These are phyloP conservation scores for Cepaea nemoralis DNA, from an alignment of 1,140 invertebrate genomes.

Conservation along the genomic window DNA sequence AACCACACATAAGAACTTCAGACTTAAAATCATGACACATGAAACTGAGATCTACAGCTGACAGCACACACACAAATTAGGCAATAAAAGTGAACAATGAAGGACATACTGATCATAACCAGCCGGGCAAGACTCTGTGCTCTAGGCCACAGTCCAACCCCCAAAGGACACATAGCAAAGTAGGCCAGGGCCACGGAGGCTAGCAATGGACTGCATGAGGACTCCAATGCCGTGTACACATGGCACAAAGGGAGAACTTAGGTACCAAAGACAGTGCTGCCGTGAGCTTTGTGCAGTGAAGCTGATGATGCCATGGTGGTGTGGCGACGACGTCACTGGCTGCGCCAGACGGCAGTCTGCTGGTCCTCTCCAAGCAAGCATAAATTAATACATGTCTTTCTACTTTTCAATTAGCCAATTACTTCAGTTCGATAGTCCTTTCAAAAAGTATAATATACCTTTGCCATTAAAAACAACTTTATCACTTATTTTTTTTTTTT, in stretches of 20 bases:
- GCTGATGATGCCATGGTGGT: neutral
- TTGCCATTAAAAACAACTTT: no score
- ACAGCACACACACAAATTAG: neutral
- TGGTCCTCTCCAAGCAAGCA: neutral
- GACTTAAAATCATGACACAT: no score
- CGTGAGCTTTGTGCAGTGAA: neutral
- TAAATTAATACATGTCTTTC: neutral
- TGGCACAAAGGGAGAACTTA: neutral
- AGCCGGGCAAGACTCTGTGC: constrained; percentile 4
- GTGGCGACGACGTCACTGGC: neutral
- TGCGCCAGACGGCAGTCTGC: neutral
- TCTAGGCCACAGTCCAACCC: constrained; percentile 21
- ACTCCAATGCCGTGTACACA: neutral
- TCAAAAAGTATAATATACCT: no score
- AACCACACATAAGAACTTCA: no score
- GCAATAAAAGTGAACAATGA: constrained; percentile 5
- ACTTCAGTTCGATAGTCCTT: no score
- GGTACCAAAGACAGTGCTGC: neutral
- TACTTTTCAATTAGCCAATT: neutral
- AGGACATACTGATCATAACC: constrained; percentile 22
- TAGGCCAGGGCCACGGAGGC: constrained; percentile 30
- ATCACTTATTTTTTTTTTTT: no score
- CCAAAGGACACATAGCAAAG: constrained; percentile 25
- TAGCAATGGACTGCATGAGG: constrained; percentile 13
- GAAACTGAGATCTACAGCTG: no score